Conservation (phyloP, 2,888 invertebrate genomes). For the Ptychoptera albimana region DNA sequence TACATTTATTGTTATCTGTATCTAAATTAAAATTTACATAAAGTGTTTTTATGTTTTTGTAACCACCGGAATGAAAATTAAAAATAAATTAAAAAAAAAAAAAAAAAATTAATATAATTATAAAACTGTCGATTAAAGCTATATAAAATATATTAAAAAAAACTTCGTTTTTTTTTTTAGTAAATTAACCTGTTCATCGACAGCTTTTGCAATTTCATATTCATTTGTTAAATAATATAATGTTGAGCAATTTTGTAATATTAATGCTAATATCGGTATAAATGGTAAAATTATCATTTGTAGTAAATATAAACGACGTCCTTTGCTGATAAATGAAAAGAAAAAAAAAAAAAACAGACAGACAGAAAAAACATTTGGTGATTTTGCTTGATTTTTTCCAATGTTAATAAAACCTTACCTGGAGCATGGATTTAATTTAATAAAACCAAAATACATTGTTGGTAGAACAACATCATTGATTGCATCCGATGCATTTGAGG, state of each 20-base stretch:
- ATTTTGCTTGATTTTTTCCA: too few relatives aligned
- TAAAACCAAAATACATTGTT: too few relatives aligned
- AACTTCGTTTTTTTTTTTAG: background rate
- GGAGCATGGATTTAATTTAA: too few relatives aligned
- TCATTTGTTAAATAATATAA: background rate
- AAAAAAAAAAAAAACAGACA: too few relatives aligned
- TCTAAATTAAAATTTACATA: background rate
- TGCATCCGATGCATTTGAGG: too few relatives aligned
- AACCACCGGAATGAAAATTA: background rate
- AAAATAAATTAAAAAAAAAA: background rate
- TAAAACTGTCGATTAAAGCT: background rate
- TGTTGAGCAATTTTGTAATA: constrained; percentile 43
- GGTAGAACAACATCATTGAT: too few relatives aligned
- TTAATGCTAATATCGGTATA: constrained; percentile 71
- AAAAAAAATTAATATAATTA: background rate
- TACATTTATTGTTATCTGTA: background rate
- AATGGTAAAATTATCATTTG: constrained; percentile 65
- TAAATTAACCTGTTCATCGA: constrained; percentile 1
- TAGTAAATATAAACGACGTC: constrained; percentile 10
- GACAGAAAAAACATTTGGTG: too few relatives aligned
- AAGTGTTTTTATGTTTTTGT: background rate
- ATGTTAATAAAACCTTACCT: too few relatives aligned
- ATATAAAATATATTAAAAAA: too few relatives aligned
- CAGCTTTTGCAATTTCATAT: background rate
- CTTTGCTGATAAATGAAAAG: too few relatives aligned